Conservation (phyloP, 2,888 invertebrate genomes). For the Rhaphigaster nebulosa region DNA sequence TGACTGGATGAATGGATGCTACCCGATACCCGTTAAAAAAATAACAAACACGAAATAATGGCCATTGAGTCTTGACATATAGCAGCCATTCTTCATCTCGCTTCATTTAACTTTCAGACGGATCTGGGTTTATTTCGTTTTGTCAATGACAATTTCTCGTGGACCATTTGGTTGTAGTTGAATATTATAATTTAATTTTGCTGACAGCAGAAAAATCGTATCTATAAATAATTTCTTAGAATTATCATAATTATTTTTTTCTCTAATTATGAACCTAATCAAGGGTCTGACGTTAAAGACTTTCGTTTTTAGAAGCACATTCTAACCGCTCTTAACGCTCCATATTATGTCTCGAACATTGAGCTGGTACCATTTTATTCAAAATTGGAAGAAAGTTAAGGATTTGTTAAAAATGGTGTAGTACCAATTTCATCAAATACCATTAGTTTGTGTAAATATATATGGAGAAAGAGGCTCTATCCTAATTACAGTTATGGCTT, state of each 20-base stretch:
- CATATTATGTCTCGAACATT: too few species aligned
- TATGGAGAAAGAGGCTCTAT: too few species aligned
- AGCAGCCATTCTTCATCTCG: neutral
- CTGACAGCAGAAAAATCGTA: neutral
- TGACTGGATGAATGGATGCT: neutral
- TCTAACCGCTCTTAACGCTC: too few species aligned
- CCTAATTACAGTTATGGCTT: too few species aligned
- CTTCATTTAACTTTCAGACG: slow-evolving; percentile 20
- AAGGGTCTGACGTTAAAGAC: too few species aligned
- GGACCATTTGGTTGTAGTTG: neutral
- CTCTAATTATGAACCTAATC: neutral
- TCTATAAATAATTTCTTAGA: neutral
- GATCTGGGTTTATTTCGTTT: slow-evolving; percentile 16
- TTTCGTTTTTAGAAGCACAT: too few species aligned
- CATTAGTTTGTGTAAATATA: too few species aligned
- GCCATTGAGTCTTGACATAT: slow-evolving; percentile 34
- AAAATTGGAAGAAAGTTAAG: too few species aligned
- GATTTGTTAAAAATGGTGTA: too few species aligned
- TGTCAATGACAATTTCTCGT: neutral
- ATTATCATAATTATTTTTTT: neutral
- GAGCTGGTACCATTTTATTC: too few species aligned
- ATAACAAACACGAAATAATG: neutral
- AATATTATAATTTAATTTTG: neutral
- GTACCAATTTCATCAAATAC: too few species aligned
- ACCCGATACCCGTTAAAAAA: neutral